Evolutionary conservation across 2,888 invertebrate genomes (phyloP), one percentile per base, ranked within the genome.

Genomic region (Cheilosia variabilis): DNA sequence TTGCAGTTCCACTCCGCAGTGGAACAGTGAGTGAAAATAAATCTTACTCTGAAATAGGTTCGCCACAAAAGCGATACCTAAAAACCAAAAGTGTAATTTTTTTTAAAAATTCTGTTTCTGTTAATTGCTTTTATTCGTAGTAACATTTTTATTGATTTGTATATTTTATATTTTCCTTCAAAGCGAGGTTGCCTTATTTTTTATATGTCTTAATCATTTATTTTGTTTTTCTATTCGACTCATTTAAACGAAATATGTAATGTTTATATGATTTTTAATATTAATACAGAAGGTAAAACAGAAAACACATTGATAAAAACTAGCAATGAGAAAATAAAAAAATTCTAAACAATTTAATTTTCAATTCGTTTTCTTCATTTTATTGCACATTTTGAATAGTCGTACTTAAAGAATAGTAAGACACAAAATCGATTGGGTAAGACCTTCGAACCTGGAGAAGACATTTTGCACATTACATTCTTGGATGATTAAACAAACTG

Each of bases 291-390:
- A 73, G 10, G 34, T 57, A 62, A 77, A 62, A 55, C 53, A 47
- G 62, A 27, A 47, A 75, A 31, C 17, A 47, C 24, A 41, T 6
- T 37, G 31, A 52, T 50, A 47, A 55, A 43, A 47, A 60, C 60
- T 34, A 71, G 37, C 55, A 55, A 57, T 53, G 62, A 65, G 45
- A 43, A 69, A 80, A 80, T 75, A 75, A 84, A 82, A 65, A 58
- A 71, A 80, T 62, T 80, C 45, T 76, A 80, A 80, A 84, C 71
- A 84, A 84, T 65, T 66, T 71, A 84, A 47, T 76, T 84, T 55
- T 52, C 19, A 41, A 62, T 57, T 69, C 55, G 75, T 80, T 84
- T 84, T 69, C 62, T n/a, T 62, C 45, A 41, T 73, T 83, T 72
- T 17, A 13, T 37, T 37, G 13, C 13, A 13, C 13, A 13, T 37